Evolutionary conservation across 2,113 vertebrate genomes (phyloP), one percentile per base, ranked within the genome.

Genomic region (Nanger granti): DNA sequence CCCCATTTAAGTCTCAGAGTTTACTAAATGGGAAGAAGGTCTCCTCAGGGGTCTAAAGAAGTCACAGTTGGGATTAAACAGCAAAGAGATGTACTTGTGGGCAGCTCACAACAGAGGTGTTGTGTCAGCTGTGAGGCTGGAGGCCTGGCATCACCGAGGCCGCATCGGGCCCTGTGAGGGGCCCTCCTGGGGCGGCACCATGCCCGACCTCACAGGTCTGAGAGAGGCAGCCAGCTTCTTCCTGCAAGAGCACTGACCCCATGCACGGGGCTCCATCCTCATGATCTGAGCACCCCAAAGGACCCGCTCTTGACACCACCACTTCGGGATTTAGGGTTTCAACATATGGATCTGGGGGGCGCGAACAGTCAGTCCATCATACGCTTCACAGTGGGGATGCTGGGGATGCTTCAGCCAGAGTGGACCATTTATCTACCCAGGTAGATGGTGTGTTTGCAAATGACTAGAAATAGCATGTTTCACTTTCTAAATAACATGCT

Each of bases 141-240:
- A 88, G 41, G 57, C 4, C 28, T 41, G 47, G 76, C 5, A 0
- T 41, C 44, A 76, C 31, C 8, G 3, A 24, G 8, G 34, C 44
- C 31, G n/a, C 13, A n/a, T 2, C 0, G 1, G 18, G 59, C 18
- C 12, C 59, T 34, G n/a, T 4, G 6, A 34, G 18, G 52, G 28
- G 13, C 44, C 2, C 44, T 7, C 2, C 26, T 4, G 1, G n/a
- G 34, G 3, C 2, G 41, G 28, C n/a, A 26, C 57, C 29, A 37
- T 3, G 60, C 2, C 11, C 1, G 0, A 13, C 31, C 31, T 47
- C 60, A 15, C 0, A 0, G 34, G 49, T 52, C 59, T 2, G 1
- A 47, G 2, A 60, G 22, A 59, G 24, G 24, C 1, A 54, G 8
- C 34, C 4, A 69, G 73, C 29, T 22, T 82, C 47, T n/a, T 89